These are phyloP conservation scores for Characodon lateralis DNA, from an alignment of 2,797 vertebrate genomes.

Conservation along the genomic window DNA sequence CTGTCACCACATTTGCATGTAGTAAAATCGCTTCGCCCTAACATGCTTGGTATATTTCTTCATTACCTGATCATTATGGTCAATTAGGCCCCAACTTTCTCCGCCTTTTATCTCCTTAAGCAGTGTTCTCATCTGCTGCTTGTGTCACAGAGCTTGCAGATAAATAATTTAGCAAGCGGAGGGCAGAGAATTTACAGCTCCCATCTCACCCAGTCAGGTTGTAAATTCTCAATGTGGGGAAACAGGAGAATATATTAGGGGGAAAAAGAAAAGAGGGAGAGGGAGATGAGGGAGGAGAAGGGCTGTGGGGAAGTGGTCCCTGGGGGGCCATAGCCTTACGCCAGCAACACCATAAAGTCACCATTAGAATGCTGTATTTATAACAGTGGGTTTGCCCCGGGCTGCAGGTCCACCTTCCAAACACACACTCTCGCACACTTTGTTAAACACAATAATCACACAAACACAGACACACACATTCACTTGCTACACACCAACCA, in stretches of 20 bases:
- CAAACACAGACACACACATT: slow-evolving; percentile 29
- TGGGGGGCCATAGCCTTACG: slow-evolving; percentile 88
- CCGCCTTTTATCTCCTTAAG: slow-evolving; percentile 95
- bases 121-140: slow-evolving; percentile 93
- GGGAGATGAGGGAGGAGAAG: slow-evolving; percentile 66
- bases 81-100: slow-evolving; percentile 92
- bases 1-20: slow-evolving; percentile 21
- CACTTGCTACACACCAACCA: slow-evolving; percentile 45
- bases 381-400: slow-evolving; percentile 83
- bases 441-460: slow-evolving; percentile 54
- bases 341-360: slow-evolving; percentile 95
- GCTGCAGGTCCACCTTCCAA: slow-evolving; percentile 61
- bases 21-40: slow-evolving; percentile 48
- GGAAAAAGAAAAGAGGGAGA: slow-evolving; percentile 58
- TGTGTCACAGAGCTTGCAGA: slow-evolving; percentile 88
- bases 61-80: slow-evolving; percentile 93
- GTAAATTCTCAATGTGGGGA: slow-evolving; percentile 92
- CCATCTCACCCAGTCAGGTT: slow-evolving; percentile 83
- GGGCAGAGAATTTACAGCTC: slow-evolving; percentile 86
- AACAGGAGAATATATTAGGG: slow-evolving; percentile 68
- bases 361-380: slow-evolving; percentile 93
- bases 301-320: slow-evolving; percentile 87
- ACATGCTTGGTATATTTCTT: slow-evolving; percentile 85
- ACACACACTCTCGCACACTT: slow-evolving; percentile 25
- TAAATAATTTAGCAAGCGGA: slow-evolving; percentile 90